phyloP scores from a whole-genome alignment of 2,888 invertebrate genomes.

The Helobdella robusta region DNA sequence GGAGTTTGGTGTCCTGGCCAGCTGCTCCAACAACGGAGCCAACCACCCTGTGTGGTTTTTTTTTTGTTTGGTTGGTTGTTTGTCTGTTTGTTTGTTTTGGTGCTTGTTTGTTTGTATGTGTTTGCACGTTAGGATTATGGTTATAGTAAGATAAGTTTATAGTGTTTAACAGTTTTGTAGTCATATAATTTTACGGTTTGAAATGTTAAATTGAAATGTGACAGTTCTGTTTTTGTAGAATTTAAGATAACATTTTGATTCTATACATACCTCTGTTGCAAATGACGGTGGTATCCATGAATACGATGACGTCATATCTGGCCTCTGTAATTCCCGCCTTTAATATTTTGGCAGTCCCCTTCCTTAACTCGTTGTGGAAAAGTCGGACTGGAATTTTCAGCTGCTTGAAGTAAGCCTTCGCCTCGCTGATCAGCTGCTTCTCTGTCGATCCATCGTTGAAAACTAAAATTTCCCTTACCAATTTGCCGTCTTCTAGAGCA shows the following conservation, averaged over 20 bases:
- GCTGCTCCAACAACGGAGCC: constrained; percentile 31
- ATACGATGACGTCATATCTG: constrained; percentile 31
- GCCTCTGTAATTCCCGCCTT: constrained; percentile 28
- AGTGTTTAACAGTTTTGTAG: too few species aligned
- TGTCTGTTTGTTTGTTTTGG: too few species aligned
- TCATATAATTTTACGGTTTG: too few species aligned
- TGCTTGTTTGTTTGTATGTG: too few species aligned
- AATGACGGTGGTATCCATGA: constrained; percentile 34
- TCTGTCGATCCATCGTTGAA: constrained; percentile 36
- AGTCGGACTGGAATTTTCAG: constrained; percentile 20
- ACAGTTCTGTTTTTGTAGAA: too few species aligned
- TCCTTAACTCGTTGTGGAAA: constrained; percentile 25
- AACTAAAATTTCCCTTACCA: constrained; percentile 33
- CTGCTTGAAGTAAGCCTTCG: constrained; percentile 1
- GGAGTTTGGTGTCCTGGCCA: constrained; percentile 26
- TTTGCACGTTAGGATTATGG: too few species aligned
- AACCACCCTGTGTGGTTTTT: too few species aligned
- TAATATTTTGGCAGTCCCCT: constrained; percentile 26
- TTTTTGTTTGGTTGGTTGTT: too few species aligned
- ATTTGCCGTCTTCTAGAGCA: constrained; percentile 29
- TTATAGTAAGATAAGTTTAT: too few species aligned
- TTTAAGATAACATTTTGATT: too few species aligned
- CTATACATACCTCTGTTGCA: too few species aligned
- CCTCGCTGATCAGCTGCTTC: constrained; percentile 30
- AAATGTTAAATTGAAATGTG: too few species aligned